Base-by-base conservation (phyloP, 1,140 invertebrate genomes). In the Episyrphus balteatus region DNA sequence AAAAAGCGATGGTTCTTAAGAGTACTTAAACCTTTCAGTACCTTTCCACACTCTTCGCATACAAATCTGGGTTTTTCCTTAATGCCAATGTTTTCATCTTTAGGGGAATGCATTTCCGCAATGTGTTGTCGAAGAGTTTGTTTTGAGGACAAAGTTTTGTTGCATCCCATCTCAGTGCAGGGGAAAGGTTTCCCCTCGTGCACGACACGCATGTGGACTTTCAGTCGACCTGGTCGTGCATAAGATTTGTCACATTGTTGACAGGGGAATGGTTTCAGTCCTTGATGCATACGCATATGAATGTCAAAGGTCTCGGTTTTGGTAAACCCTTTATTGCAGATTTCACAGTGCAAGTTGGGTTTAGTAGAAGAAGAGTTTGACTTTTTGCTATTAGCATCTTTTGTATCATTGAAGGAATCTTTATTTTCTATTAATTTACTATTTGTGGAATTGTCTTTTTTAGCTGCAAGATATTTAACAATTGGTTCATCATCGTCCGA, bases 1-100 rank as follows among this genome's bases (percentile, higher is more conserved):
- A 54, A 59, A n/a, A 47, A 56, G 7, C 53, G 53, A 51, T 65
- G 62, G 39, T 62, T 56, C 6, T 51, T 65, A 9, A 65, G 42
- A 17, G 57, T 55, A 5, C 59, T 46, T 10, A 51, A 40, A 1
- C 53, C 55, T 18, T 57, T 53, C 9, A 62, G 62, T 2, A 55
- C 45, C 42, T 55, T 55, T 5, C 62, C 62, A 39, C 62, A 65
- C 26, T 56, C 55, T n/a, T 65, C 62, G n/a, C n/a, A n/a, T n/a
- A n/a, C 62, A 65, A 2, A 62, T 37, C 13, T 62, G 58, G 0
- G 48, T 48, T 38, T 59, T 57, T 0, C 54, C 36, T 13, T 53
- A 51, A 1, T 57, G 52, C 59, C 62, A 11, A 56, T 15, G 21
- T 53, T 54, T 26, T 65, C 62, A 18, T 31, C 49, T 39, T 50